Percentiles rank a stretch among this genome's conserved stretches.
These are phyloP conservation scores for Drosophila austrosaltans DNA, from an alignment of 2,888 invertebrate species.

Conservation along the genomic window DNA sequence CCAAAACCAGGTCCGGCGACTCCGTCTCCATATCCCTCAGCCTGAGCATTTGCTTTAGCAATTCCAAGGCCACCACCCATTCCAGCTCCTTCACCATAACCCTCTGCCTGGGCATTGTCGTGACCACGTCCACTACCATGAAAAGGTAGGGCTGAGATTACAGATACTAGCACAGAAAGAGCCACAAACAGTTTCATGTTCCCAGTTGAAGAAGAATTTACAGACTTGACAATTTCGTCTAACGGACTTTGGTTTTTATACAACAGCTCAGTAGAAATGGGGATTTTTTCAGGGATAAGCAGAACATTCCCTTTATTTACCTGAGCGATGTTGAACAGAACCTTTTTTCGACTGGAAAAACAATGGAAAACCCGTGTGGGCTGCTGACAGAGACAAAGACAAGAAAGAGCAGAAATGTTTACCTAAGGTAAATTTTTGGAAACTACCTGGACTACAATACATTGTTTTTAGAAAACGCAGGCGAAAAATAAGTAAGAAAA, in stretches of 20 bases:
- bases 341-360: too few species aligned
- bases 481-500: too few species aligned
- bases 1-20: background rate
- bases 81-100: background rate
- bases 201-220: background rate
- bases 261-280: background rate
- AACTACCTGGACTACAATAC: too few species aligned
- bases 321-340: too few species aligned
- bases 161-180: background rate
- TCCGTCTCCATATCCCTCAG: background rate
- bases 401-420: too few species aligned
- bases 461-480: too few species aligned
- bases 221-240: background rate
- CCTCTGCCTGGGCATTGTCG: background rate
- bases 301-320: too few species aligned
- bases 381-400: too few species aligned
- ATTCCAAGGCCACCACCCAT: background rate
- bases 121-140: background rate
- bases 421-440: too few species aligned
- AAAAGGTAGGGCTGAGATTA: background rate
- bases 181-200: background rate
- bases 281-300: background rate
- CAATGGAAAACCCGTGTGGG: too few species aligned
- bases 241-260: background rate
- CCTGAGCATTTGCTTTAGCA: too few species aligned